These are phyloP conservation scores for Cheilosia grossa DNA, from an alignment of 2,888 invertebrate species.

Conservation along the genomic window DNA sequence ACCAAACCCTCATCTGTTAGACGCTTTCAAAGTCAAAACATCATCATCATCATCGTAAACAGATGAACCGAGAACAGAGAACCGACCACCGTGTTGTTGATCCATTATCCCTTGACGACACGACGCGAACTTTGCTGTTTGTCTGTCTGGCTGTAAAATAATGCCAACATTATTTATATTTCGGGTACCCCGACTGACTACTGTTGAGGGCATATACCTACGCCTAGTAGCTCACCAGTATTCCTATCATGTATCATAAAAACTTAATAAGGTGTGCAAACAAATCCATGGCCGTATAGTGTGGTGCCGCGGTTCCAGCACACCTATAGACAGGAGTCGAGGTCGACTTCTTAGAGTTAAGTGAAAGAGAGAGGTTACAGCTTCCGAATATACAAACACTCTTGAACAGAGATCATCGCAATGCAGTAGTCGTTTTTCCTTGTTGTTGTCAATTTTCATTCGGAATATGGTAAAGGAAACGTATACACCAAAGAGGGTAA, in stretches of 20 bases:
- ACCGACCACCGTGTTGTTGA: conserved; percentile 68
- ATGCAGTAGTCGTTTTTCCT: conserved; percentile 29
- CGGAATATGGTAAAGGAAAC: conserved; percentile 63
- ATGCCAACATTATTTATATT: conserved; percentile 68
- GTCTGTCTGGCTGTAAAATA: conserved; percentile 70
- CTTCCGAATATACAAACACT: conserved; percentile 56
- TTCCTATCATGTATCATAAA: conserved; percentile 74
- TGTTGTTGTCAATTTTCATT: conserved; percentile 66
- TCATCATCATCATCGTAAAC: conserved; percentile 63
- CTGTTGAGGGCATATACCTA: conserved; percentile 42
- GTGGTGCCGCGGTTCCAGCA: conserved; percentile 35
- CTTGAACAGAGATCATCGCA: conserved; percentile 44
- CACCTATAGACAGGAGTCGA: conserved; percentile 62
- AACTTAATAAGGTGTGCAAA: conserved; percentile 73
- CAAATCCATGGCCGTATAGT: conserved; percentile 55
- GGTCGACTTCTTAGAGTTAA: conserved; percentile 50
- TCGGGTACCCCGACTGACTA: conserved; percentile 57
- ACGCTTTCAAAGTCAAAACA: conserved; percentile 49
- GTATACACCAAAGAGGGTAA: conserved; percentile 50
- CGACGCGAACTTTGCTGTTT: conserved; percentile 45
- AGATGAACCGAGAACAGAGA: conserved; percentile 63
- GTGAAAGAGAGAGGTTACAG: conserved; percentile 41
- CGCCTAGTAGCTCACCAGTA: background rate
- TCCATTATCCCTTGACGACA: conserved; percentile 70
- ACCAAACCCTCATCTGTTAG: conserved; percentile 52